Evolutionary conservation across 2,113 vertebrate species (phyloP).

Genomic region (Protobothrops mucrosquamatus): DNA sequence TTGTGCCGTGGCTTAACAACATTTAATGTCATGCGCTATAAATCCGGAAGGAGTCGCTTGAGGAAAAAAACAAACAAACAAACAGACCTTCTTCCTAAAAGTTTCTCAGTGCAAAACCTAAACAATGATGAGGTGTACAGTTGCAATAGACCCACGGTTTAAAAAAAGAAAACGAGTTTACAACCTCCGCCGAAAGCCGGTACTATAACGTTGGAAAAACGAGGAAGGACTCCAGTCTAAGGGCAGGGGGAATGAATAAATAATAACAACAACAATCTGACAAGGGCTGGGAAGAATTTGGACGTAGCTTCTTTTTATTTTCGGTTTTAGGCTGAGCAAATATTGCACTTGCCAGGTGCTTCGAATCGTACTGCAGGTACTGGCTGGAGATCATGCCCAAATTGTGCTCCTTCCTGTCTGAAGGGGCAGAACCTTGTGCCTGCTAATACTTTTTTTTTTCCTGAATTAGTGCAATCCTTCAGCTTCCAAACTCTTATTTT

Average conservation of each 20-base stretch:
- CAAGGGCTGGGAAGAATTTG: constrained; percentile 41
- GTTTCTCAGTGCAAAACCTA: constrained; percentile 86
- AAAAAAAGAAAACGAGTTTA: constrained; percentile 66
- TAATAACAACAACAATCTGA: neutral
- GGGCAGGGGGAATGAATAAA: neutral
- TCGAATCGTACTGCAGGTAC: constrained; percentile 32
- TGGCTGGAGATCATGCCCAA: constrained; percentile 26
- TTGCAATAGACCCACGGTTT: constrained; percentile 77
- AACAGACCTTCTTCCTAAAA: constrained; percentile 71
- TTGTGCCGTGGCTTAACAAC: constrained; percentile 69
- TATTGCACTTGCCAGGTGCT: constrained; percentile 45
- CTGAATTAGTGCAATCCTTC: constrained; percentile 48
- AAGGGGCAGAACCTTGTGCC: constrained; percentile 50
- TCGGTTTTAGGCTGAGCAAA: constrained; percentile 44
- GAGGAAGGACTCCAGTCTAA: constrained; percentile 34
- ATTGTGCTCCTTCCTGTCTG: neutral
- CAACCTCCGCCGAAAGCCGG: constrained; percentile 58
- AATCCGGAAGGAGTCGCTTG: constrained; percentile 66
- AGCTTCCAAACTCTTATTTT: constrained; percentile 31
- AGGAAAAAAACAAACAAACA: constrained; percentile 63
- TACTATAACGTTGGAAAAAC: constrained; percentile 54
- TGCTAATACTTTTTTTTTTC: constrained; percentile 23
- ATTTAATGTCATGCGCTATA: constrained; percentile 75
- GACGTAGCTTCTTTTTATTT: constrained; percentile 46
- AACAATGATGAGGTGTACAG: constrained; percentile 87